Evolutionary conservation across 2,113 vertebrate genomes (phyloP), one percentile per base, ranked within the genome.

Genomic region (Noturus placidus): DNA sequence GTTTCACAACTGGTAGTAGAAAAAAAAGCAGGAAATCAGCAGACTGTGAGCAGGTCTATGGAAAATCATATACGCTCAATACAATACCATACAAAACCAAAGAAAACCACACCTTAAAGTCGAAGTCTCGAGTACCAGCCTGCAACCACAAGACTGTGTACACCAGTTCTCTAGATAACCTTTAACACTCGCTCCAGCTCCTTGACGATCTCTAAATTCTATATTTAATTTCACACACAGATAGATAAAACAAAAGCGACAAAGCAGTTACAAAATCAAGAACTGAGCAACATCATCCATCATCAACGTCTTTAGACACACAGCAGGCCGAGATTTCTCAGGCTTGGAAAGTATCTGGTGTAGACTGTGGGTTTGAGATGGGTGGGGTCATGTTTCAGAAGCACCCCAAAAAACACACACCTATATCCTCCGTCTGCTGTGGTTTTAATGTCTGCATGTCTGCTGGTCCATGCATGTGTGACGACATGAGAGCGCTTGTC

Each of bases 11-110:
- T 61, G 27, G 30, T 10, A 72, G 67, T 30, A 46, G 17, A 54
- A 33, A 57, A 80, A 80, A 74, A 67, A n/a, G 72, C 86, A 90
- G 87, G 87, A 90, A 88, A 69, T 63, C 46, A 59, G 70, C 65
- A 86, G 87, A 63, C 50, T 56, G 1, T 61, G 35, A 38, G 82
- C 38, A 61, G 74, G 46, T 30, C 25, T 35, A 52, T 88, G 30
- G 38, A 72, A 79, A 83, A 87, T 81, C 38, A 52, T 56, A 25
- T 59, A 63, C 50, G 8, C 70, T 50, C 79, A 50, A 61, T n/a
- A n/a, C n/a, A n/a, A n/a, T 14, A 38, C 42, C 25, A 52, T 30
- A 38, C 35, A 22, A 61, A 84, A 20, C 5, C 33, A 81, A 59
- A 86, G 9, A 56, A 33, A 30, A 86, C 59, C 85, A 80, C 61